phyloP scores from a whole-genome alignment of 1,140 invertebrate genomes.

The Bombus fervidus region DNA sequence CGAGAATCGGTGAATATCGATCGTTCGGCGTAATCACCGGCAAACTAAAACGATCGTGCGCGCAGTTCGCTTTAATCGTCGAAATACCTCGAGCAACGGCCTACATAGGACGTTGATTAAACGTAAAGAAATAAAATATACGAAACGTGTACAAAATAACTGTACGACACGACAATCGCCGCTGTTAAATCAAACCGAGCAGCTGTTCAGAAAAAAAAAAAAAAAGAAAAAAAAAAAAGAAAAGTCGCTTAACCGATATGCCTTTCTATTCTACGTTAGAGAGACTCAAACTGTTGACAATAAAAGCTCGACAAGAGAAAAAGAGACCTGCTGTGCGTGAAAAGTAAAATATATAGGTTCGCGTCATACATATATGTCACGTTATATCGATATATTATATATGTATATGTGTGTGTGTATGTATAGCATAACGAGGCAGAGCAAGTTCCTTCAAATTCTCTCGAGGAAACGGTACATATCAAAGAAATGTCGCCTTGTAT shows the following conservation, averaged over 20 bases:
- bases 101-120: slow-evolving; percentile 7
- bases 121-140: background rate
- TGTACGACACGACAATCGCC: slow-evolving; percentile 42
- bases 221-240: slow-evolving; percentile 16
- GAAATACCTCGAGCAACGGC: slow-evolving; percentile 39
- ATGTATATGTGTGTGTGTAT: background rate
- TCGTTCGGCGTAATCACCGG: background rate
- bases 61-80: slow-evolving; percentile 1
- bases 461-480: slow-evolving; percentile 68
- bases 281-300: slow-evolving; percentile 54
- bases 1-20: background rate
- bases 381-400: slow-evolving; percentile 2
- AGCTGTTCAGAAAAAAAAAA: slow-evolving; percentile 49
- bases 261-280: slow-evolving; percentile 48
- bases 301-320: slow-evolving; percentile 43
- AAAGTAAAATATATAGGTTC: background rate
- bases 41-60: background rate
- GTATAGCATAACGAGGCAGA: slow-evolving; percentile 34
- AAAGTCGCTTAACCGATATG: slow-evolving; percentile 44
- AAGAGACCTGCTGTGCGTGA: slow-evolving; percentile 25
- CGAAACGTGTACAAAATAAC: slow-evolving; percentile 16
- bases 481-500: slow-evolving; percentile 62
- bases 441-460: slow-evolving; percentile 58
- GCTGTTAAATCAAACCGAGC: slow-evolving; percentile 50
- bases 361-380: background rate